Evolutionary conservation across 2,888 invertebrate genomes (phyloP), one percentile per base, ranked within the genome.

Genomic region (Drosophila melanosoma): DNA sequence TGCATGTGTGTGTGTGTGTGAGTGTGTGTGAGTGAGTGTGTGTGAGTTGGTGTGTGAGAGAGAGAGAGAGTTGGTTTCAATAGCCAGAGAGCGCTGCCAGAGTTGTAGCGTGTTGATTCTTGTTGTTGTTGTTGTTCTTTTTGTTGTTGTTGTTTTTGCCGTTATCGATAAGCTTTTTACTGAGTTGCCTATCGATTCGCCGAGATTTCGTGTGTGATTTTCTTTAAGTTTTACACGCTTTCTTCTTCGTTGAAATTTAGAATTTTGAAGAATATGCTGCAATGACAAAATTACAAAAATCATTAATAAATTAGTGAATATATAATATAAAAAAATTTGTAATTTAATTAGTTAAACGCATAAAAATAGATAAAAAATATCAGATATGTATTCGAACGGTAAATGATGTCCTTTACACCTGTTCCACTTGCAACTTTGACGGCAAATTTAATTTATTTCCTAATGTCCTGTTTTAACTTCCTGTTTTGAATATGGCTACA

Each of bases 221-320:
- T 73, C 79, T 85, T 86, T 86, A 61, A 87, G 82, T 88, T 87
- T 82, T 38, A 87, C 76, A 89, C 82, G 89, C 83, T 84, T 84
- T 86, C 76, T 82, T 82, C 73, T 82, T 87, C 73, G 87, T 87
- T 81, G 86, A 76, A 90, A 90, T 89, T 90, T 90, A 81, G 86
- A 90, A 90, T 89, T 90, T 90, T 89, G 90, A 90, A 82, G 81
- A 87, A 84, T 77, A 81, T 89, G 83, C 87, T 87, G 74, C n/a
- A 89, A 87, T 32, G 12, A 62, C 8, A 60, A 8, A 26, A 23
- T 17, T 10, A 1, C 8, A 36, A 2, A 6, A 5, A 35, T n/a
- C 6, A 8, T 33, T 7, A 1, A 8, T 45, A 15, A 8, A 23
- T 45, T 45, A 45, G 8, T 20, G 10, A 10, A 40, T 40, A 40